phyloP scores from a whole-genome alignment of 1,140 invertebrate genomes.

The Tetramorium simillimum region DNA sequence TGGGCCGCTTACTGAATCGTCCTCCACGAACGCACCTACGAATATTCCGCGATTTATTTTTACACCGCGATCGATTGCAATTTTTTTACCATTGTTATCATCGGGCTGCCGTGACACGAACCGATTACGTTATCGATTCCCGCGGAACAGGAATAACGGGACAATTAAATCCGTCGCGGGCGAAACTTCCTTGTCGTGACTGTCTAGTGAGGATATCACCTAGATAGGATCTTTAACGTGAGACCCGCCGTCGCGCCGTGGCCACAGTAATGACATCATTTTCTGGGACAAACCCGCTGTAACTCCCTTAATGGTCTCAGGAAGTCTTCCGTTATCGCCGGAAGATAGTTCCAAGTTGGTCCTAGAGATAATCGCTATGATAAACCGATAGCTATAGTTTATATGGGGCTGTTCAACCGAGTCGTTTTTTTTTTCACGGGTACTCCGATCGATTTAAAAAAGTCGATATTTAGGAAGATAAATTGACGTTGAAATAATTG shows the following conservation, averaged over 20 bases:
- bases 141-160: conserved; percentile 39
- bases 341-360: conserved; percentile 60
- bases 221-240: conserved; percentile 69
- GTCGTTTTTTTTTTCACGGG: background rate
- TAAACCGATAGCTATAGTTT: background rate
- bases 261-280: conserved; percentile 63
- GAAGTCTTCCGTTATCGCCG: conserved; percentile 67
- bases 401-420: background rate
- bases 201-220: conserved; percentile 1
- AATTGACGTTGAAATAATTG: background rate
- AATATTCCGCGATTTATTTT: conserved; percentile 39
- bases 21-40: background rate
- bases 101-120: conserved; percentile 19
- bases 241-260: background rate
- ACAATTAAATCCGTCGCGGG: conserved; percentile 56
- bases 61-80: background rate
- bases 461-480: no score
- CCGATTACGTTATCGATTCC: conserved; percentile 56
- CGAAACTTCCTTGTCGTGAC: conserved; percentile 63
- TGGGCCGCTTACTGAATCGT: background rate
- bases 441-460: background rate
- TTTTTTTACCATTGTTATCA: conserved; percentile 2
- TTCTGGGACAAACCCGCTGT: conserved; percentile 53
- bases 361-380: conserved; percentile 22
- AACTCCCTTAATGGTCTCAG: conserved; percentile 62